Percentiles rank a stretch among this genome's conserved stretches.
Evolutionary conservation across 2,888 invertebrate genomes (phyloP).

Genomic region (Pyrrhia umbra): DNA sequence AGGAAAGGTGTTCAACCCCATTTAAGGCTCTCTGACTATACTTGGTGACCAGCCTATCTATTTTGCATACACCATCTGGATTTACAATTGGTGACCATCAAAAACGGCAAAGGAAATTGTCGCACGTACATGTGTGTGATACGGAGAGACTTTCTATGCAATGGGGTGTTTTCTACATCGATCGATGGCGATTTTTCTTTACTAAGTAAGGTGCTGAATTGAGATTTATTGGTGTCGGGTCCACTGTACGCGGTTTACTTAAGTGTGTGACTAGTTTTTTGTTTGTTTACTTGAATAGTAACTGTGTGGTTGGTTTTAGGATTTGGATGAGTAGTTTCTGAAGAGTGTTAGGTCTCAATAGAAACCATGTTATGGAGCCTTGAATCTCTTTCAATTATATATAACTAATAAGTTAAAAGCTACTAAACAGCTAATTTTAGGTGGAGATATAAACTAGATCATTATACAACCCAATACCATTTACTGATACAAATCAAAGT

Average conservation of each 20-base stretch:
- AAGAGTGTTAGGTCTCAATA: background rate
- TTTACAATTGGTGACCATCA: constrained; percentile 81
- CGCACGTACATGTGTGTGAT: constrained; percentile 69
- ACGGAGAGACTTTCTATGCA: constrained; percentile 49
- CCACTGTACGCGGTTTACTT: constrained; percentile 27
- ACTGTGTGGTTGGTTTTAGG: constrained; percentile 16
- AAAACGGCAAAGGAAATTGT: constrained; percentile 80
- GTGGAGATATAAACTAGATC: background rate
- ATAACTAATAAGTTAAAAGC: background rate
- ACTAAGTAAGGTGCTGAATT: constrained; percentile 52
- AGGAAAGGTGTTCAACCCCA: constrained; percentile 70
- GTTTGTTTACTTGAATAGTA: constrained; percentile 35
- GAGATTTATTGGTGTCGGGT: constrained; percentile 53
- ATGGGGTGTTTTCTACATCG: constrained; percentile 52
- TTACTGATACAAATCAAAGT: constrained; percentile 26
- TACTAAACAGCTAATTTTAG: background rate
- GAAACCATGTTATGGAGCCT: no score
- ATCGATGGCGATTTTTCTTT: constrained; percentile 53
- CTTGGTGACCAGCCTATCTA: constrained; percentile 70
- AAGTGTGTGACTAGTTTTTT: constrained; percentile 42
- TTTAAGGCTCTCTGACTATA: constrained; percentile 76
- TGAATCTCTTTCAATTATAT: background rate
- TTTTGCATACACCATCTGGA: constrained; percentile 79
- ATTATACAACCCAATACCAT: constrained; percentile 5
- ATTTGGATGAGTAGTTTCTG: constrained; percentile 10